A percentile compares a stretch with the other conserved stretches of the same genome.
Conservation (phyloP, 2,113 vertebrate species). For the Tachuris rubrigastra region DNA sequence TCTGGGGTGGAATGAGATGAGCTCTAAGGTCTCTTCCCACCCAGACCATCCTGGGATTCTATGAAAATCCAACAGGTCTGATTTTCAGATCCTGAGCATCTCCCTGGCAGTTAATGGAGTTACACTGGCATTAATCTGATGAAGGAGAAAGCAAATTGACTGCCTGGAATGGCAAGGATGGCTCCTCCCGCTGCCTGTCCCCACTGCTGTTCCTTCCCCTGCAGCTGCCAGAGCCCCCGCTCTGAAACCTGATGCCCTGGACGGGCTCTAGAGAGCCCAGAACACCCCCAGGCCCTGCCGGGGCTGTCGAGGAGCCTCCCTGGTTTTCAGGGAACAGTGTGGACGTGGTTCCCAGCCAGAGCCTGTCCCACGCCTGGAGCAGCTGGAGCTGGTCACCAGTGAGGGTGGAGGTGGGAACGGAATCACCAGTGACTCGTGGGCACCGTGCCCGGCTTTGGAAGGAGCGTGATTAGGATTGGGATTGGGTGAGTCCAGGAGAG, state of each 20-base stretch:
- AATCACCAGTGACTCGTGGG: rapidly evolving
- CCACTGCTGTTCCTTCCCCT: not conserved
- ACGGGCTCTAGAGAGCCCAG: not conserved
- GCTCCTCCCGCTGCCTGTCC: not conserved
- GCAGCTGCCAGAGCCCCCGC: not conserved
- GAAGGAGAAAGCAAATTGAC: constrained; percentile 1
- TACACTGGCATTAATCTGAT: not conserved
- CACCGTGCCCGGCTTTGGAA: not conserved
- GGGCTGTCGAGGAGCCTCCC: not conserved
- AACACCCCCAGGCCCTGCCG: not conserved
- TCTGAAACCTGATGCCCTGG: constrained; percentile 20
- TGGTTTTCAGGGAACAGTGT: not conserved
- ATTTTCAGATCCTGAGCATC: not conserved
- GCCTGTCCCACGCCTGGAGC: rapidly evolving
- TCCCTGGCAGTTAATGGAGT: constrained; percentile 2
- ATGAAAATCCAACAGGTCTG: not conserved
- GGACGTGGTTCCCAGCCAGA: not conserved
- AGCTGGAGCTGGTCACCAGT: not conserved
- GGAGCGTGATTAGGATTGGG: not conserved
- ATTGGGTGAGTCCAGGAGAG: not conserved
- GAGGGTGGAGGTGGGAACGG: not conserved
- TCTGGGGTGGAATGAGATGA: not conserved
- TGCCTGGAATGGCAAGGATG: not conserved
- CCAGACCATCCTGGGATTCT: not conserved
- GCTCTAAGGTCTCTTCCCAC: not conserved